Evolutionary conservation across 2,888 invertebrate species (phyloP), one percentile per base, ranked within the genome.

Genomic region (Epinotia bilunana): DNA sequence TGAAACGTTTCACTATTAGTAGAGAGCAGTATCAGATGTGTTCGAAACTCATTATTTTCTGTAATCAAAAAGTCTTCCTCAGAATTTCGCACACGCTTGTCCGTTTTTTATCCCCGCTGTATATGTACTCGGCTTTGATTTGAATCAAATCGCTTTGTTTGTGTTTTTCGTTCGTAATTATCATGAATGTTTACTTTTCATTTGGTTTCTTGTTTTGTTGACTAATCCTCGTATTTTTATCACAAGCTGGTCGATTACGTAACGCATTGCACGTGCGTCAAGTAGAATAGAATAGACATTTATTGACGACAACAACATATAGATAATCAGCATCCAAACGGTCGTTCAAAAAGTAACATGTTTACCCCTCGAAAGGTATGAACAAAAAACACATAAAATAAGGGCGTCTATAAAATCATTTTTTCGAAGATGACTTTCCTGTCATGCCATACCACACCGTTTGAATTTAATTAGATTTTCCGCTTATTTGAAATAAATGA

Each of bases 161-260:
- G 57, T 74, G 57, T 69, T 64, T 74, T 69, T 69, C 74, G 20
- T 74, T 58, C 46, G 63, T 74, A 64, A 74, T 74, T 74, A 74
- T 74, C 63, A 69, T 70, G 46, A 70, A 74, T 70, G 69, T 70
- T 74, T 70, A 49, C 69, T 58, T 74, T 74, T 64, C 61, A 64
- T 72, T 63, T 58, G 65, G 55, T 67, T 55, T 69, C 71, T 68
- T 69, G 57, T 64, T 62, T 67, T 9, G 55, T 74, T 64, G 3
- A n/a, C 53, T 53, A n/a, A 53, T n/a, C 6, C 53, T 53, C n/a
- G 39, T 6, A 16, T 6, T 71, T 64, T 64, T 65, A 18, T 16
- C 39, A 33, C 39, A 33, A n/a, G 16, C 12, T 57, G 9, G 33
- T 5, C n/a, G n/a, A 9, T 18, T 18, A 13, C 18, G 5, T 55